Evolutionary conservation across 2,888 invertebrate species (phyloP).

Genomic region (Argyresthia goedartella): DNA sequence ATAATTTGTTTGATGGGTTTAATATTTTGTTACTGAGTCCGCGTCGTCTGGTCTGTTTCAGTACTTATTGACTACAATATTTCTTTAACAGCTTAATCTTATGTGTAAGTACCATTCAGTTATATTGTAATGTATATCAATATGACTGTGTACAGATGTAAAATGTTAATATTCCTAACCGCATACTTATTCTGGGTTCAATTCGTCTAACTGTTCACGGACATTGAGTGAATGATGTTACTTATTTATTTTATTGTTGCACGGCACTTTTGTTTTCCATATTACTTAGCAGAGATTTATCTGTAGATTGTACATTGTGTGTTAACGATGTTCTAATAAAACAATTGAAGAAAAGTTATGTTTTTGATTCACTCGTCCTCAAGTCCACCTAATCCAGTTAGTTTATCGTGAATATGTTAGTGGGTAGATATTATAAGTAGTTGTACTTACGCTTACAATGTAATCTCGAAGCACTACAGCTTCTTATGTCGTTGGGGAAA

Average conservation of each 20-base stretch:
- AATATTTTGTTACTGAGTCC: neutral
- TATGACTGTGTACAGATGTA: too few species aligned
- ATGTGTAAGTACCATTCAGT: neutral
- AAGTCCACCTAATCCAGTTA: too few species aligned
- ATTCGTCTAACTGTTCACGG: constrained; percentile 8
- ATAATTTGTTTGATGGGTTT: too few species aligned
- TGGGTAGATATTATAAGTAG: too few species aligned
- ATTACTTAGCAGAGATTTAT: constrained; percentile 59
- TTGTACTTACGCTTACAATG: too few species aligned
- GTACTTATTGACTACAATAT: neutral
- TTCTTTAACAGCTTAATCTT: neutral
- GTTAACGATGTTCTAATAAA: constrained; percentile 61
- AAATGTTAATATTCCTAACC: neutral
- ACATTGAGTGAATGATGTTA: too few species aligned
- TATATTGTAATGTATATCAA: neutral
- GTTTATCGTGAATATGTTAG: too few species aligned
- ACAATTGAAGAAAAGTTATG: constrained; percentile 40
- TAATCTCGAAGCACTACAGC: too few species aligned
- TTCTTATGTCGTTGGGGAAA: too few species aligned
- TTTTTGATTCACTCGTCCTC: constrained; percentile 5
- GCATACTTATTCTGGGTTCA: constrained; percentile 23
- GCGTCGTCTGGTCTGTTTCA: neutral
- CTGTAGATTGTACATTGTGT: constrained; percentile 51
- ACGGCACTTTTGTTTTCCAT: constrained; percentile 56
- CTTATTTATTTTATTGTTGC: constrained; percentile 57